Percentiles rank a stretch among this genome's conserved stretches.
Conservation (phyloP, 2,888 invertebrate genomes). For the Bugula neritina region DNA sequence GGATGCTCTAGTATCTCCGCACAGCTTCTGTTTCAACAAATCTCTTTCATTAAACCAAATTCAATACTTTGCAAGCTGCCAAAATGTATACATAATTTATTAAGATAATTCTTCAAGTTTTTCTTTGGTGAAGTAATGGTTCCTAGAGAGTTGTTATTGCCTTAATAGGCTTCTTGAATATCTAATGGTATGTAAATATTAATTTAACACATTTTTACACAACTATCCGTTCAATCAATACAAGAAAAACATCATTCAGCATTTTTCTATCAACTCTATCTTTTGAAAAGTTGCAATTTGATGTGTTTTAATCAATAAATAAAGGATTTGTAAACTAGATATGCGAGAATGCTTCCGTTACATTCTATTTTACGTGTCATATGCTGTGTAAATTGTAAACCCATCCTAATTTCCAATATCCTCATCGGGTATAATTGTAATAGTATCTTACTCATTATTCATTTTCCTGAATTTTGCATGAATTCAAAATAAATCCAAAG, state of each 20-base stretch:
- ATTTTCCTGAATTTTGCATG: conserved; percentile 22
- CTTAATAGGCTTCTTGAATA: not conserved
- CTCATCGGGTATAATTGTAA: not conserved
- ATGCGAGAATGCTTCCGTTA: conserved; percentile 4
- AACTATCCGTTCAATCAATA: not conserved
- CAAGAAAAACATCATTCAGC: conserved; percentile 10
- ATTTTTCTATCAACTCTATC: not conserved
- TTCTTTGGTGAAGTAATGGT: not conserved
- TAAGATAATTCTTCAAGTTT: not conserved
- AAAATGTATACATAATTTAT: conserved; percentile 27
- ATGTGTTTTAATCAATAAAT: conserved; percentile 4
- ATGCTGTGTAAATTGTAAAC: conserved; percentile 26
- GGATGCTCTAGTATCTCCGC: not conserved
- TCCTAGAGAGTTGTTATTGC: not conserved
- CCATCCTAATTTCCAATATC: conserved; percentile 19
- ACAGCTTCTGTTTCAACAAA: conserved; percentile 21
- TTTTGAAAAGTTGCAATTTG: conserved; percentile 13
- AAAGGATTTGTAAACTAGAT: conserved; percentile 23
- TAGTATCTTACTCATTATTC: conserved; percentile 1
- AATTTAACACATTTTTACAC: conserved; percentile 25
- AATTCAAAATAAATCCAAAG: conserved; percentile 21
- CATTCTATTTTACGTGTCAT: conserved; percentile 15
- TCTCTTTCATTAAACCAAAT: conserved; percentile 23
- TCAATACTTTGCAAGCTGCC: not conserved
- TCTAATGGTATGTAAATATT: conserved; percentile 24